These are phyloP conservation scores for Anastrepha ludens DNA, from an alignment of 1,140 invertebrate species.

Conservation along the genomic window DNA sequence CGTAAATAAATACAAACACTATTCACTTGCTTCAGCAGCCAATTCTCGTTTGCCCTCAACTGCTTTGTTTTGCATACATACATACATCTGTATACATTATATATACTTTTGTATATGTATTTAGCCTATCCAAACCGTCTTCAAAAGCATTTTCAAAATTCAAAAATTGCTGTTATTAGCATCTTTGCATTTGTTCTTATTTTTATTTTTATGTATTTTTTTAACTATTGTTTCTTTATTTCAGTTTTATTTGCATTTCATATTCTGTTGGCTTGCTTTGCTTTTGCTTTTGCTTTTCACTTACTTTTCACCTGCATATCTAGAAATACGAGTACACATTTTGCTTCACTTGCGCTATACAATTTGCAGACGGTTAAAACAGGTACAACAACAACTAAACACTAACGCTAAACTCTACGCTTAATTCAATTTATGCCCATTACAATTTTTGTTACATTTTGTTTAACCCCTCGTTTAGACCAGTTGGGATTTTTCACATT, in stretches of 20 bases:
- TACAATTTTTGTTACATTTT: constrained; percentile 44
- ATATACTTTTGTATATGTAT: not conserved
- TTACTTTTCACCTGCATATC: constrained; percentile 9
- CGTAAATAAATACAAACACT: constrained; percentile 46
- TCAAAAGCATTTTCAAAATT: not conserved
- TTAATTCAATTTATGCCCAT: constrained; percentile 36
- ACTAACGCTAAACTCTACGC: constrained; percentile 66
- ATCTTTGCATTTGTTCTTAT: not conserved
- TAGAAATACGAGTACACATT: not conserved
- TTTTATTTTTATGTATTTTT: not conserved
- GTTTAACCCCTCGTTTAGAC: constrained; percentile 5
- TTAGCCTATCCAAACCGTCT: constrained; percentile 49
- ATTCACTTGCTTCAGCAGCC: constrained; percentile 6
- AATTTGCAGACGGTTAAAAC: constrained; percentile 71
- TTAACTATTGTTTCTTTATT: not conserved
- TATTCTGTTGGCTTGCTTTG: too few relatives aligned
- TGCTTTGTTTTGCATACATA: not conserved
- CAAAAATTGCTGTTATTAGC: too few relatives aligned
- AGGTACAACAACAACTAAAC: constrained; percentile 72
- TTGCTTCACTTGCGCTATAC: constrained; percentile 58
- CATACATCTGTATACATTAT: not conserved
- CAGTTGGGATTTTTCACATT: not conserved
- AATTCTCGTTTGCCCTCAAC: not conserved
- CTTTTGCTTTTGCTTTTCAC: not conserved
- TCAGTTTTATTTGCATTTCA: not conserved